Evolutionary conservation across 2,797 vertebrate species (phyloP), one percentile per base, ranked within the genome.

Genomic region (Malacoraja senta): DNA sequence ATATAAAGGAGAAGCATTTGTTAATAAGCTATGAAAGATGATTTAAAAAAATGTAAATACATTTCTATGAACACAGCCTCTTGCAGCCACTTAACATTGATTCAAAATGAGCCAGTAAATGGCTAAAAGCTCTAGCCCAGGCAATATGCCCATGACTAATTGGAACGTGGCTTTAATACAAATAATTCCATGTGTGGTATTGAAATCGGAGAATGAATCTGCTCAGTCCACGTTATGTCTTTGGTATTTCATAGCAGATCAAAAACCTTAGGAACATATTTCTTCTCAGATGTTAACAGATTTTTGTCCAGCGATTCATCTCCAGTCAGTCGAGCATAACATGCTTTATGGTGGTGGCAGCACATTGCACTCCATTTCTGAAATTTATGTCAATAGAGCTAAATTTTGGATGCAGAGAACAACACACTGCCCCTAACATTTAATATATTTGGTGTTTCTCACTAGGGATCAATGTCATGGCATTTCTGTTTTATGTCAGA

Each of bases 241-340:
- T 19, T 65, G 15, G 32, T 88, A 19, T 65, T n/a, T 2, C 0
- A 35, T 29, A 65, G 32, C 29, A 32, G 84, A 65, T 32, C 29
- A 1, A 65, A 32, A 88, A 68, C 35, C n/a, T 88, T 68, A 35
- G 15, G 19, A 63, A 68, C 63, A 65, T 68, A 63, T 35, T n/a
- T 32, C 63, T n/a, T 88, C 68, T 35, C 38, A 35, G 63, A 68
- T 88, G 84, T 68, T 68, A 88, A 88, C 84, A 88, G 29, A 68
- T 17, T 2, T 68, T 74, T 74, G 65, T 68, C 71, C 19, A 74
- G 71, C 19, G 24, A 21, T 74, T 74, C 19, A 74, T 74, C 21
- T 24, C 21, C 21, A 24, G 19, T 21, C 71, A 74, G 71, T 24
- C 21, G 19, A 74, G 19, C 71, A 26, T 21, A 24, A 24, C 19